These are phyloP conservation scores for Protonemura montana DNA, from an alignment of 2,888 invertebrate species.

Conservation along the genomic window DNA sequence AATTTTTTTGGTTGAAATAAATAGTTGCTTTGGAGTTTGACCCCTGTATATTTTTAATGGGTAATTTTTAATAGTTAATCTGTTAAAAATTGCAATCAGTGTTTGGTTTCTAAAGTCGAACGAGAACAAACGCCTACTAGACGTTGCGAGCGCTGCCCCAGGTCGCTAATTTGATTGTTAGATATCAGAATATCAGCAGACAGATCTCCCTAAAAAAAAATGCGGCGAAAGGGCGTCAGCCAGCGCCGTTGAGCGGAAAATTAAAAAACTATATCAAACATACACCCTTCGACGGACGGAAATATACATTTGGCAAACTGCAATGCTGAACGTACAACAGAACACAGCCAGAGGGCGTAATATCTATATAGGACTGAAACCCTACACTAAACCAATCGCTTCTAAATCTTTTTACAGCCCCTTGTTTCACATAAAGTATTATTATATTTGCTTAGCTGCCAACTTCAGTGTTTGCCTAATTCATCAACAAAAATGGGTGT, in stretches of 20 bases:
- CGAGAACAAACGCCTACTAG: no score
- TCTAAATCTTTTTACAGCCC: not conserved
- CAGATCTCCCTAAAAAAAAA: not conserved
- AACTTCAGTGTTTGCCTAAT: not conserved
- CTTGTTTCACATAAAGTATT: not conserved
- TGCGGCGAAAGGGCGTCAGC: conserved; percentile 15
- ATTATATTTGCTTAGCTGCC: not conserved
- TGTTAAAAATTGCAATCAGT: no score
- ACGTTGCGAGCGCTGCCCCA: no score
- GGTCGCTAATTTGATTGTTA: not conserved
- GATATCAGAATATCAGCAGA: not conserved
- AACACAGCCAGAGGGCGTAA: not conserved
- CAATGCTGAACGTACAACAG: no score
- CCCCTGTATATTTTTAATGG: no score
- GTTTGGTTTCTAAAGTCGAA: no score
- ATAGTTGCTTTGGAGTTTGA: not conserved
- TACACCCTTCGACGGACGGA: not conserved
- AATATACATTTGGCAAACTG: no score
- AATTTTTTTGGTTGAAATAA: no score
- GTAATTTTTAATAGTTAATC: no score
- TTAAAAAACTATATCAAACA: conserved; percentile 39
- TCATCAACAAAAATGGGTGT: not conserved
- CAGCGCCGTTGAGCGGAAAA: conserved; percentile 37
- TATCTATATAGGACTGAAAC: not conserved
- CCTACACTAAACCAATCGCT: not conserved